Conservation (phyloP, 2,797 vertebrate genomes). For the Sebastes trivittatus region DNA sequence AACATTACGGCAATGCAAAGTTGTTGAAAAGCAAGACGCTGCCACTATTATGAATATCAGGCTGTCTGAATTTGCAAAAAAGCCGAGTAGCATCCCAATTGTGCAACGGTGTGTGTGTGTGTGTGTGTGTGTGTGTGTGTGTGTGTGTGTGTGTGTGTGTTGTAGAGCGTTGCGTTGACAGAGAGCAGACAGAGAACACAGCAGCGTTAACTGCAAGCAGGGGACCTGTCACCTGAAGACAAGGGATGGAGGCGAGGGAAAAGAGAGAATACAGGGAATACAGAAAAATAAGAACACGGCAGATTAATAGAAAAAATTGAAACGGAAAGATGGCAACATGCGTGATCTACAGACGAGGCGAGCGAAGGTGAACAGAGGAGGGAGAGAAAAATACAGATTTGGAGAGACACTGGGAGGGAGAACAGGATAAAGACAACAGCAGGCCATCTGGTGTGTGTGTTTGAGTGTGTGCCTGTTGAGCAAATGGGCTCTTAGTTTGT, state of each 20-base stretch:
- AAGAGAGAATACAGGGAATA: background rate
- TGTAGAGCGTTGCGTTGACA: constrained; percentile 34
- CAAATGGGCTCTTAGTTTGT: constrained; percentile 53
- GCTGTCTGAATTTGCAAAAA: constrained; percentile 21
- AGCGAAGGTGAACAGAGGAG: background rate
- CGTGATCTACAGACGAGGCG: background rate
- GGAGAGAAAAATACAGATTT: constrained; percentile 17
- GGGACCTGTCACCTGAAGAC: constrained; percentile 58
- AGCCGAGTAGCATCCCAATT: constrained; percentile 3
- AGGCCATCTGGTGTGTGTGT: constrained; percentile 66
- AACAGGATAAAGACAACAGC: constrained; percentile 23
- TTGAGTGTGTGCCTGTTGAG: constrained; percentile 33
- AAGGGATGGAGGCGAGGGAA: constrained; percentile 26
- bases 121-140: constrained; percentile 4
- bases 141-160: constrained; percentile 6
- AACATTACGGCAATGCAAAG: background rate
- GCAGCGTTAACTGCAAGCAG: constrained; percentile 48
- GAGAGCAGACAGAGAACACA: constrained; percentile 57
- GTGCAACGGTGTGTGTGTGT: background rate
- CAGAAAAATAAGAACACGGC: background rate
- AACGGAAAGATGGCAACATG: background rate
- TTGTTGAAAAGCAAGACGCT: constrained; percentile 1
- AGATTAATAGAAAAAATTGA: background rate
- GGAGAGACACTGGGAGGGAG: constrained; percentile 22
- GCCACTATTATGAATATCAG: constrained; percentile 13